phyloP scores from a whole-genome alignment of 2,797 vertebrate species.

The Rallus crepitans region DNA sequence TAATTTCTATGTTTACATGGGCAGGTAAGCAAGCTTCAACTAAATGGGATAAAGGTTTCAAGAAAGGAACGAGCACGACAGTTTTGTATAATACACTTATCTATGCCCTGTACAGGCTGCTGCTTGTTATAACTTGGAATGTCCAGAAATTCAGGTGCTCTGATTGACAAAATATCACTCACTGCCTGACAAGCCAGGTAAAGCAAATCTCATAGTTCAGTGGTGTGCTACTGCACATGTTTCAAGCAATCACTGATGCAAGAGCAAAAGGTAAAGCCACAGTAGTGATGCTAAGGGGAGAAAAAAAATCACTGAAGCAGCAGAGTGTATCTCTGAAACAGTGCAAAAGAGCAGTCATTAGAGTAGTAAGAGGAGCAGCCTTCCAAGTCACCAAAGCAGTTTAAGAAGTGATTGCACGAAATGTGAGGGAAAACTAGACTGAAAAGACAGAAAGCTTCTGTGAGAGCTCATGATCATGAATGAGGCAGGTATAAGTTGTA shows the following conservation, averaged over 20 bases:
- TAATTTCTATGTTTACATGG: neutral
- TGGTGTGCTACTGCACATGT: rapidly evolving
- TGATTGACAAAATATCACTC: neutral
- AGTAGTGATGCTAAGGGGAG: neutral
- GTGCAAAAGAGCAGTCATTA: neutral
- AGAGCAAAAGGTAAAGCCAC: neutral
- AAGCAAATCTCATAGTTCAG: neutral
- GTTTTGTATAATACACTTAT: neutral
- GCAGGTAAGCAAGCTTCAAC: neutral
- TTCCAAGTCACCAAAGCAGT: neutral
- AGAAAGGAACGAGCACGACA: neutral
- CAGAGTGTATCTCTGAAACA: neutral
- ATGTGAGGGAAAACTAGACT: neutral
- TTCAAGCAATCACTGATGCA: neutral
- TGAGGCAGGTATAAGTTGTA: neutral
- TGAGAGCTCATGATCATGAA: neutral
- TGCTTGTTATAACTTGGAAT: neutral
- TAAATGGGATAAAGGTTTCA: neutral
- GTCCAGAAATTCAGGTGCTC: neutral
- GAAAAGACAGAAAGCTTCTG: neutral
- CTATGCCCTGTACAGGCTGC: neutral
- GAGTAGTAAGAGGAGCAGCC: neutral
- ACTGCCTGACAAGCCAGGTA: neutral
- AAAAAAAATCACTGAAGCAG: neutral
- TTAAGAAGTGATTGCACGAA: neutral